A percentile compares a stretch with the other conserved stretches of the same genome.
Evolutionary conservation across 2,797 vertebrate species (phyloP).

Genomic region (Carapus acus): DNA sequence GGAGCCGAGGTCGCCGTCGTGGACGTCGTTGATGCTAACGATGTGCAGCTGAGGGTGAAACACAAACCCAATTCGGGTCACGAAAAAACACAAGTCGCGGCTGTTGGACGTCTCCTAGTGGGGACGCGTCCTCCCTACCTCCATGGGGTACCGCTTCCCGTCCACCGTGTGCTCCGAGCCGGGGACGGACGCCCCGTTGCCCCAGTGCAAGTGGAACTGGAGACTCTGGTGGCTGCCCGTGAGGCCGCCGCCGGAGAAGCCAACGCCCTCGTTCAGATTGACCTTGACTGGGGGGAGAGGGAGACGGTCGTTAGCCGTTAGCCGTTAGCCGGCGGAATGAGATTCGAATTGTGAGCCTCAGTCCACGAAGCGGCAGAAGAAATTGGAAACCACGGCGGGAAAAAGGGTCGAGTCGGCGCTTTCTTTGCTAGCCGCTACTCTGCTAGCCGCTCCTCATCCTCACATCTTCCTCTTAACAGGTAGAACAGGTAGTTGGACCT

Average conservation of each 20-base stretch:
- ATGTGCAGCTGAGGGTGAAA: slow-evolving; percentile 67
- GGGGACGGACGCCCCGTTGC: slow-evolving; percentile 32
- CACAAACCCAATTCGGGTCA: neutral
- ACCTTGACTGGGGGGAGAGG: slow-evolving; percentile 56
- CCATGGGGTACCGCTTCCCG: slow-evolving; percentile 65
- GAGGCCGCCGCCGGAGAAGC: slow-evolving; percentile 57
- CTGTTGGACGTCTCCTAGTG: neutral
- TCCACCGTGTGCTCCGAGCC: slow-evolving; percentile 75
- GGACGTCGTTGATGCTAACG: slow-evolving; percentile 52
- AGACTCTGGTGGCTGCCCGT: slow-evolving; percentile 38
- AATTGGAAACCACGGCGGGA: no score
- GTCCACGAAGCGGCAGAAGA: no score
- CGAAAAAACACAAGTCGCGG: neutral
- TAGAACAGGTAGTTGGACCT: no score
- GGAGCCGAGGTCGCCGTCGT: slow-evolving; percentile 9
- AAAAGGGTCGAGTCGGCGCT: no score
- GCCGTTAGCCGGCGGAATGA: no score
- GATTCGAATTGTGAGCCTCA: no score
- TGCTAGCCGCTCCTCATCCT: no score
- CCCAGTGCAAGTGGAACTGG: slow-evolving; percentile 77
- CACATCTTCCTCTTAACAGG: no score
- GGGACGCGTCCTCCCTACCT: slow-evolving; percentile 56
- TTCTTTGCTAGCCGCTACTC: no score
- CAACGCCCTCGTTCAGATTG: rapidly evolving
- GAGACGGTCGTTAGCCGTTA: no score